Base-by-base conservation (phyloP, 2,113 vertebrate species). In the Brevimyrus niger region DNA sequence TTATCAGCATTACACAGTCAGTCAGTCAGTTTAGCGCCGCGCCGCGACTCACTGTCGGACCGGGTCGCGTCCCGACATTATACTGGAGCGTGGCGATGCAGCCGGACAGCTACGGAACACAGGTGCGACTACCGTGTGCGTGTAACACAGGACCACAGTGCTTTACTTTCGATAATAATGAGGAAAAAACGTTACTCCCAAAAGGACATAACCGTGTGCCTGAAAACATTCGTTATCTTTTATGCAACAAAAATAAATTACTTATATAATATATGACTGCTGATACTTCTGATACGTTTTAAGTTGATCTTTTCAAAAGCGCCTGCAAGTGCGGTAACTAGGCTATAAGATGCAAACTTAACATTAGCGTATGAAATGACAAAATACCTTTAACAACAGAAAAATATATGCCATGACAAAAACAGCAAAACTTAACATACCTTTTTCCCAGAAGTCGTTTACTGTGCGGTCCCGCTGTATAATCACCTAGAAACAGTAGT, bases 311-410 rank as follows among this genome's bases (percentile, higher is more conserved):
- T 5, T 19, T 42, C 3, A 31, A 87, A 58, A 23, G 86, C 38
- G 61, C 35, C 48, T 27, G 48, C 46, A 44, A 83, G 51, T 84
- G 80, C 10, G 51, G 48, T n/a, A 46, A 61, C 23, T n/a, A n/a
- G n/a, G n/a, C n/a, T 27, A 38, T 42, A 27, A 19, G 10, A 76
- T 17, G 17, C 76, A 89, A 89, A 89, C 76, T 89, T 89, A 85
- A 21, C 21, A 51, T 27, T 38, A 1, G 19, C 15, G 50, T 10
- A 42, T 31, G 53, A 89, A 15, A 73, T 23, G 19, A 11, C 48
- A 58, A 84, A 35, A 55, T n/a, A n/a, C 50, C 17, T 42, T 53
- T 11, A 42, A 44, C 8, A 44, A 82, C 1, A 35, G 23, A 42
- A 42, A 17, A 58, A 44, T 58, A 58, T 27, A 89, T 69, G 61